Conservation (phyloP, 2,113 vertebrate genomes). For the Hemibagrus wyckioides region DNA sequence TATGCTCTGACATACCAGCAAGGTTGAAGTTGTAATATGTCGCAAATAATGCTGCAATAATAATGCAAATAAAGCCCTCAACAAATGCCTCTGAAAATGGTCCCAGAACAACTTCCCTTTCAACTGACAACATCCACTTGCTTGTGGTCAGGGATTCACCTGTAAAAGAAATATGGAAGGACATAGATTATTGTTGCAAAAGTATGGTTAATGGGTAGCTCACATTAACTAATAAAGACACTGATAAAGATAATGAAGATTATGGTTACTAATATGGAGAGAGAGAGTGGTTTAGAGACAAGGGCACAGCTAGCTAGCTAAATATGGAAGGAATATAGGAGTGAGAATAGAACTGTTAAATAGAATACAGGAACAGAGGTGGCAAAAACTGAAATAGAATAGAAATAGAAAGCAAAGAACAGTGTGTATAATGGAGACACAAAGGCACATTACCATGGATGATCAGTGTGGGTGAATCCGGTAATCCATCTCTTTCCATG, state of each 20-base stretch:
- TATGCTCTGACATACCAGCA: background rate
- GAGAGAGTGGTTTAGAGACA: too few relatives aligned
- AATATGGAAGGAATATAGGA: too few relatives aligned
- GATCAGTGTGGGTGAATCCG: slow-evolving; percentile 21
- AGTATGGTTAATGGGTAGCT: background rate
- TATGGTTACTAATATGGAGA: background rate
- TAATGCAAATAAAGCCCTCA: too few relatives aligned
- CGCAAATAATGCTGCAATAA: background rate
- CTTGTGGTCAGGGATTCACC: background rate
- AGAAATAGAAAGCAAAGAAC: background rate
- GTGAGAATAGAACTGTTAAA: background rate
- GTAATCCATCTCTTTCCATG: slow-evolving; percentile 29
- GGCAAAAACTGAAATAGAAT: background rate
- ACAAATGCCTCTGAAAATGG: slow-evolving; percentile 14
- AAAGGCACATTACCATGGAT: background rate
- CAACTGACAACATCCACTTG: slow-evolving; percentile 11
- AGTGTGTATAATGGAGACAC: background rate
- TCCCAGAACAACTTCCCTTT: slow-evolving; percentile 37
- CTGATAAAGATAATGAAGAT: background rate
- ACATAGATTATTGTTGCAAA: background rate
- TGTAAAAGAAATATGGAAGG: background rate
- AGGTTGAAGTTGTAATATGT: background rate
- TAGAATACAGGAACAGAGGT: background rate
- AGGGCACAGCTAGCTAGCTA: too few relatives aligned
- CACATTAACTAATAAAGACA: background rate